Conservation (phyloP, 2,888 invertebrate genomes). For the Pinctada fucata region DNA sequence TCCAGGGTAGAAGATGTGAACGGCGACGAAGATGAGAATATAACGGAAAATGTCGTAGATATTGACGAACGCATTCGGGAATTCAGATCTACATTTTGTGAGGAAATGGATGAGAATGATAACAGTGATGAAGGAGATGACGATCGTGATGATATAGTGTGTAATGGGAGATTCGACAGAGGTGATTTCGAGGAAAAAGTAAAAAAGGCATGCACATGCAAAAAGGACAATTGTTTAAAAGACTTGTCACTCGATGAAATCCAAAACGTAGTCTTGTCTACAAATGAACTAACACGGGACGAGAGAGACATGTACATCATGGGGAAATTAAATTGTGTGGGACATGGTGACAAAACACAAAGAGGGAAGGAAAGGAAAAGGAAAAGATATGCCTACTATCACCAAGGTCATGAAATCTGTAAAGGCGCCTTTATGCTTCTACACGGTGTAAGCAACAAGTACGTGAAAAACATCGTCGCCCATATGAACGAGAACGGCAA, state of each 20-base stretch:
- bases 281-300: no score
- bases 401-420: neutral
- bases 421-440: no score
- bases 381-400: constrained; percentile 2
- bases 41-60: no score
- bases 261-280: neutral
- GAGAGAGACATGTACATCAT: constrained; percentile 4
- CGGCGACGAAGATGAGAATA: no score
- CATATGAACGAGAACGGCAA: no score
- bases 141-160: neutral
- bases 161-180: constrained; percentile 1
- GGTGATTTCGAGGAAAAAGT: constrained; percentile 6
- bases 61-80: no score
- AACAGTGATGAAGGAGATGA: constrained; percentile 3
- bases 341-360: neutral
- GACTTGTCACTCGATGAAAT: constrained; percentile 5
- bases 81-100: neutral
- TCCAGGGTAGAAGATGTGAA: no score
- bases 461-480: no score
- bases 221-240: constrained; percentile 5
- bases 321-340: neutral
- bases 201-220: neutral
- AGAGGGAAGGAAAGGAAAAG: constrained; percentile 7
- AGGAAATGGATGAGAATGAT: neutral
- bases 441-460: no score